Base-by-base conservation (phyloP, 2,888 invertebrate genomes). In the Geotrupes spiniger region DNA sequence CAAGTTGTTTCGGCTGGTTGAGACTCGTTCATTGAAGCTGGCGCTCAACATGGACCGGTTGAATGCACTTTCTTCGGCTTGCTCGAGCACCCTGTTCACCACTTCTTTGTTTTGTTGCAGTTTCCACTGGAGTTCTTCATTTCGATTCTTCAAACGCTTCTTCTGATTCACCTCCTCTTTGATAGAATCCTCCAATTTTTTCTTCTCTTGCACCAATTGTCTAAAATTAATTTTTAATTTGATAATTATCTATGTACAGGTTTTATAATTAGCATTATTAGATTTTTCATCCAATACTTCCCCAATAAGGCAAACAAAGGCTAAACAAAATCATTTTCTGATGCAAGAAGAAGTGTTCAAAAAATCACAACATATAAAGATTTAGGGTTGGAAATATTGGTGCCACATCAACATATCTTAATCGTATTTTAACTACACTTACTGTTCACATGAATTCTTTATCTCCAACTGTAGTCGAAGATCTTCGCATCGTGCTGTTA, bases 81-180 rank as follows among this genome's bases (percentile, higher is more conserved):
- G 67, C 53, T 74, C 74, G 8, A 71, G 58, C 2, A 75, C 68
- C 40, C 72, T 72, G 25, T 64, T 70, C 11, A 79, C 76, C 36
- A 89, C 86, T 72, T 89, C 87, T 46, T 85, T 85, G 69, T 88
- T 89, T 69, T 91, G 89, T 63, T 87, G 80, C 48, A 94, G 78
- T 65, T 88, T 88, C 83, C 91, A 95, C 62, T 89, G 82, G 2
- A 94, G 78, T 72, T 93, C 91, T 73, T 95, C 95, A 66, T 92
- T 93, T 66, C 89, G 83, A 65, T 89, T 87, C 0, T 83, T 81
- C 37, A 92, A 73, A 1, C 91, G 78, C 51, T 87, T 83, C 63
- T 89, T 89, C 56, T 88, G 87, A 63, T 89, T 86, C 1, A 82
- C 76, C 68, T 92, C 89, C 46, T 89, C 82, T 37, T 85, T 86